A percentile compares a stretch with the other conserved stretches of the same genome.
Evolutionary conservation across 92 coral and sea anemone species (phyloP).

Genomic region (Scolanthus callimorphus): DNA sequence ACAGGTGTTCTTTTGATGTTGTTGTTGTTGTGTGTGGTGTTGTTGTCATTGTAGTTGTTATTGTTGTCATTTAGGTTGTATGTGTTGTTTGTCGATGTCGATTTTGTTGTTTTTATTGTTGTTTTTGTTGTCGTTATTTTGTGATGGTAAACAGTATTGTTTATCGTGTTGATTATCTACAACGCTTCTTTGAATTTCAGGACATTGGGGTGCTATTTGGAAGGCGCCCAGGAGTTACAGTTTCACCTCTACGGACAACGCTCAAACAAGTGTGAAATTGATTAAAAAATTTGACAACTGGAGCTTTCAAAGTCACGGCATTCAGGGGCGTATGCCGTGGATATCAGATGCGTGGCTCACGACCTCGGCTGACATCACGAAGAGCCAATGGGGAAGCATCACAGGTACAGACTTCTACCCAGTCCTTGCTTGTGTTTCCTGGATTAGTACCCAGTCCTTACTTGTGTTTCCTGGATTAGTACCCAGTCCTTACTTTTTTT

Average conservation of each 20-base stretch:
- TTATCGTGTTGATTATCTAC: neutral
- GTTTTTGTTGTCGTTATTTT: neutral
- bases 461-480: too few species aligned
- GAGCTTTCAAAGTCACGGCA: slow-evolving; percentile 37
- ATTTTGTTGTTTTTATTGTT: neutral
- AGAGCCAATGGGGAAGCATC: slow-evolving; percentile 47
- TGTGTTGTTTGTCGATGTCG: too few species aligned
- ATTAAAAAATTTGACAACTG: slow-evolving; percentile 68
- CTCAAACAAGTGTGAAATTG: slow-evolving; percentile 56
- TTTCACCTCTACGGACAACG: slow-evolving; percentile 46
- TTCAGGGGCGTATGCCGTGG: slow-evolving; percentile 82
- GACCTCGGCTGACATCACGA: slow-evolving; percentile 32
- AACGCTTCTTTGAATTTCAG: slow-evolving; percentile 7
- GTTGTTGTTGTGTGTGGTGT: too few species aligned
- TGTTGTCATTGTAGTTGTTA: too few species aligned
- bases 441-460: too few species aligned
- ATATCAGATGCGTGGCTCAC: slow-evolving; percentile 55
- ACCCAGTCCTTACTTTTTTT: too few species aligned
- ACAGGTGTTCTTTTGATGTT: too few species aligned
- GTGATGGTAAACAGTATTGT: neutral
- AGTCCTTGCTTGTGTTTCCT: too few species aligned
- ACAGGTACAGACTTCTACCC: neutral
- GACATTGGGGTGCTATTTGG: slow-evolving; percentile 88
- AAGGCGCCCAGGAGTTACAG: slow-evolving; percentile 51
- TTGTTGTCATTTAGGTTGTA: too few species aligned